Evolutionary conservation across 2,113 vertebrate species (phyloP).

Genomic region (Tragelaphus strepsiceros): DNA sequence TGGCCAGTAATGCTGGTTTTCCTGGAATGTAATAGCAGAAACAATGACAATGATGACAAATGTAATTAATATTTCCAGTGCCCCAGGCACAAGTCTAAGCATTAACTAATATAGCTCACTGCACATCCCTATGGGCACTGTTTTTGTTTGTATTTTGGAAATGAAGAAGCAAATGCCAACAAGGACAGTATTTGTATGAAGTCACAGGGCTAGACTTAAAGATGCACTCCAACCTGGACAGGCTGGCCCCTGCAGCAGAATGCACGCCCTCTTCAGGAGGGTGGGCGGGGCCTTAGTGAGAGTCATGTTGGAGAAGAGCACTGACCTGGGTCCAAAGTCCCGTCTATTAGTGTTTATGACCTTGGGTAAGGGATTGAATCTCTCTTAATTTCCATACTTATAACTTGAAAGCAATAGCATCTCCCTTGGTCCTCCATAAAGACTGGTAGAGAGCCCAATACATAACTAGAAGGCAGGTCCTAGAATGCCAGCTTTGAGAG

Average conservation of each 20-base stretch:
- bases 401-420: neutral
- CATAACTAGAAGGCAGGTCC: neutral
- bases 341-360: neutral
- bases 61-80: neutral
- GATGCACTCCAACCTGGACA: neutral
- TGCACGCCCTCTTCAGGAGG: neutral
- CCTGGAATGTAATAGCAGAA: neutral
- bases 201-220: neutral
- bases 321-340: neutral
- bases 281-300: neutral
- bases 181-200: neutral
- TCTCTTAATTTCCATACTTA: neutral
- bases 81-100: neutral
- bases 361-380: neutral
- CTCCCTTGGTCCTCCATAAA: neutral
- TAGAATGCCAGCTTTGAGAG: neutral
- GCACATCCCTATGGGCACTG: too few relatives aligned
- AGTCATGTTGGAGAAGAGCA: neutral
- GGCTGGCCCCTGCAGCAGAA: neutral
- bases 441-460: too few relatives aligned
- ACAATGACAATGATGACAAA: neutral
- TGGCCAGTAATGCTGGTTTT: neutral
- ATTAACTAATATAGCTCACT: neutral
- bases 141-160: neutral
- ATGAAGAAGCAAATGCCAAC: neutral